Conservation (phyloP, 1,140 invertebrate genomes). For the Teleogryllus occipitalis region DNA sequence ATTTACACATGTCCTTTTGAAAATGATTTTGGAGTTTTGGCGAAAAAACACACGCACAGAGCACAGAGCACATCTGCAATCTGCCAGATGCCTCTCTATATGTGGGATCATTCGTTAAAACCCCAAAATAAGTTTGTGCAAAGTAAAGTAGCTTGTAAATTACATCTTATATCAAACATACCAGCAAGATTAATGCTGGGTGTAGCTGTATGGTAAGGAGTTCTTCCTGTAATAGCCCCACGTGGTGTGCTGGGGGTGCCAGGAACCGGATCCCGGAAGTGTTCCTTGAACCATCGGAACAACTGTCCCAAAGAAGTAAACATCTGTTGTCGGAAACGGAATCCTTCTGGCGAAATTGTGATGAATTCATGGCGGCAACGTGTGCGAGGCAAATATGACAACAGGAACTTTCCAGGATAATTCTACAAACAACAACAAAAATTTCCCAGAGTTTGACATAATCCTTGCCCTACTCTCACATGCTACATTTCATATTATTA, state of each 20-base stretch:
- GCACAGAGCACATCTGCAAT: no score
- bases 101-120: no score
- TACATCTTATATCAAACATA: not conserved
- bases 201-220: constrained; percentile 50
- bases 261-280: constrained; percentile 86
- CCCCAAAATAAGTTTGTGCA: no score
- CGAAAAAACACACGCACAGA: no score
- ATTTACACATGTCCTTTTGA: no score
- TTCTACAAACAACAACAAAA: constrained; percentile 39
- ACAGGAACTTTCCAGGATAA: constrained; percentile 89
- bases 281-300: constrained; percentile 96
- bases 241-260: constrained; percentile 66
- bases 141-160: no score
- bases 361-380: constrained; percentile 85
- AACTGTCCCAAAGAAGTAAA: constrained; percentile 78
- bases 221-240: constrained; percentile 48
- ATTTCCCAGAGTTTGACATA: no score
- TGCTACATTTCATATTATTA: no score
- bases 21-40: no score
- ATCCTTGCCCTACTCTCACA: no score
- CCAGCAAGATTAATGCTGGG: constrained; percentile 45
- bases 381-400: constrained; percentile 84
- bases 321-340: constrained; percentile 78
- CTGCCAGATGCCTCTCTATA: no score
- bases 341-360: constrained; percentile 85